Evolutionary conservation across 2,797 vertebrate genomes (phyloP), one percentile per base, ranked within the genome.

Genomic region (Ptychobarbus kaznakovi): DNA sequence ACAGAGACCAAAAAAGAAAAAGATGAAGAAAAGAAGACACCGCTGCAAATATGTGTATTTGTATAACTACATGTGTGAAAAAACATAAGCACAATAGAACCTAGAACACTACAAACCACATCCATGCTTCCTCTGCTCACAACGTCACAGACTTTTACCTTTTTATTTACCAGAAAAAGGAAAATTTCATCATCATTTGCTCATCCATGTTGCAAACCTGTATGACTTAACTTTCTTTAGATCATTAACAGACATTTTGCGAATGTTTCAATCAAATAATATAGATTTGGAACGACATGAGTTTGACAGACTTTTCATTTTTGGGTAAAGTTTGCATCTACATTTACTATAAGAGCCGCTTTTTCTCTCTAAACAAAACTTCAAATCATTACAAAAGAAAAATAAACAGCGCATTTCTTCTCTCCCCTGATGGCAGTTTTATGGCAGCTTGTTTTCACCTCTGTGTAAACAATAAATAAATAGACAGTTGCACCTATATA

Each of bases 121-220:
- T 86, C 66, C 53, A 53, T 53, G 81, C 68, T 83, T 63, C 68
- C 82, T 86, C 35, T 70, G 56, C 69, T 79, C 53, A 61, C 78
- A 75, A 42, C 5, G 1, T 84, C 65, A 78, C 80, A 80, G 38
- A 58, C 18, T 20, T 72, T 80, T 22, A 25, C 16, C 32, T 38
- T 75, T 58, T 42, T 49, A 44, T 35, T 32, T 40, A 58, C n/a
- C 9, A 44, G 42, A 10, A 18, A n/a, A 44, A 63, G 4, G 20
- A 12, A 12, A 40, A 6, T n/a, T 70, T 18, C 1, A 1, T 42
- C 68, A 40, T 69, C 18, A n/a, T 69, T 69, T 69, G 35, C 20
- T 20, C 32, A 38, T 42, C 4, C 10, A 11, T 42, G 10, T 40
- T 38, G 22, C 35, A 69, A 69, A 40, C 20, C 3, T 38, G 8